A percentile compares a stretch with the other conserved stretches of the same genome.
Conservation (phyloP, 2,113 vertebrate species). For the Hypanus sabinus region DNA sequence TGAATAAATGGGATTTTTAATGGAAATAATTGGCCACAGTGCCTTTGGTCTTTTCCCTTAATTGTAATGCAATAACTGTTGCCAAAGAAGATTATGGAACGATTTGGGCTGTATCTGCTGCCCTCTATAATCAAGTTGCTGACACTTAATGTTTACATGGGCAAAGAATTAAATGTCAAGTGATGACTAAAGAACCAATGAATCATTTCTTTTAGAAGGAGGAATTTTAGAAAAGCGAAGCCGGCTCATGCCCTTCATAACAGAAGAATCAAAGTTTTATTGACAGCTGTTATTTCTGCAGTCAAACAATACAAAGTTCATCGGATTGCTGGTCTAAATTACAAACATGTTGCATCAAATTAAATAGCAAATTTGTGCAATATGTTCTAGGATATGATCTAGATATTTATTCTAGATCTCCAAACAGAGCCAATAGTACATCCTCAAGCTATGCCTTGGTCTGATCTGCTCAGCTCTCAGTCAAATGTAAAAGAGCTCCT, state of each 20-base stretch:
- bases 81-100: background rate
- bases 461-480: background rate
- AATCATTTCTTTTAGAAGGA: background rate
- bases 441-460: background rate
- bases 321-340: constrained; percentile 3
- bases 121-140: background rate
- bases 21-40: background rate
- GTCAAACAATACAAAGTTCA: constrained; percentile 22
- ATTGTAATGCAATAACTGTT: background rate
- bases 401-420: constrained; percentile 25
- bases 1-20: background rate
- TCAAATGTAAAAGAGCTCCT: constrained; percentile 13
- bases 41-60: background rate
- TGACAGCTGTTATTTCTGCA: background rate
- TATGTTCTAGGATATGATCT: background rate
- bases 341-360: constrained; percentile 15
- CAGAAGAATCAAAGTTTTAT: background rate
- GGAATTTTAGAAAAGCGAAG: background rate
- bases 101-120: background rate
- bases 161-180: background rate
- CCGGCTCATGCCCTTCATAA: background rate
- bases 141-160: background rate
- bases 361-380: background rate
- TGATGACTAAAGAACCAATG: background rate
- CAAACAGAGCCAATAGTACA: background rate